Base-by-base conservation (phyloP, 2,888 invertebrate genomes). In the Nemurella pictetii region DNA sequence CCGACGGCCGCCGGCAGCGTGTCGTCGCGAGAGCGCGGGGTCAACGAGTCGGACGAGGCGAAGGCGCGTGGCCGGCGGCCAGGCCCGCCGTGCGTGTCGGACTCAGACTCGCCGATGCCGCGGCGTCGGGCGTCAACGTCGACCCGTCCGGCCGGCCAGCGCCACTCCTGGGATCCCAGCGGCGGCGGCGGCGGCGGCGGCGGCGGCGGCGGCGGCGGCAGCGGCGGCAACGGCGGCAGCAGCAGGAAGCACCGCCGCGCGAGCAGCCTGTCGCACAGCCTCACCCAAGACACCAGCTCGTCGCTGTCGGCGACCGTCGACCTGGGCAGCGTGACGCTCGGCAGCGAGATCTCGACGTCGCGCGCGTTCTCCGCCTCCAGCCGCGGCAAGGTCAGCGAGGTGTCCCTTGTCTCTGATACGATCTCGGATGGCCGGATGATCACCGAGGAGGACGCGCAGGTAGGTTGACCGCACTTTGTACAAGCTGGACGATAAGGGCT, bases 161-260 rank as follows among this genome's bases (percentile, higher is more conserved):
- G 91, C 32, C 91, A 91, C 87, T 91, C 91, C 0, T 91, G 91
- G 92, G 91, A 91, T 85, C 89, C 89, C 7, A 91, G 91, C 75
- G 83, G 77, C 3, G 55, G 84, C n/a, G n/a, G n/a, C n/a, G n/a
- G n/a, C n/a, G n/a, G n/a, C n/a, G n/a, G n/a, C n/a, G n/a, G n/a
- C n/a, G n/a, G n/a, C n/a, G n/a, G n/a, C n/a, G n/a, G n/a, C n/a
- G n/a, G n/a, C n/a, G n/a, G n/a, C n/a, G n/a, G n/a, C n/a, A n/a
- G n/a, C n/a, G n/a, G n/a, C n/a, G n/a, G n/a, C n/a, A n/a, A n/a
- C n/a, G n/a, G n/a, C 84, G 84, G n/a, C n/a, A n/a, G 20, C 84
- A 80, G 15, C 83, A 36, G 83, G 77, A 89, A 89, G 32, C 89
- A 90, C 29, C 91, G 91, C 87, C 89, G 91, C n/a, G 90, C 91